These are phyloP conservation scores for Coptodon rendalli DNA, from an alignment of 2,113 vertebrate genomes.

Conservation along the genomic window DNA sequence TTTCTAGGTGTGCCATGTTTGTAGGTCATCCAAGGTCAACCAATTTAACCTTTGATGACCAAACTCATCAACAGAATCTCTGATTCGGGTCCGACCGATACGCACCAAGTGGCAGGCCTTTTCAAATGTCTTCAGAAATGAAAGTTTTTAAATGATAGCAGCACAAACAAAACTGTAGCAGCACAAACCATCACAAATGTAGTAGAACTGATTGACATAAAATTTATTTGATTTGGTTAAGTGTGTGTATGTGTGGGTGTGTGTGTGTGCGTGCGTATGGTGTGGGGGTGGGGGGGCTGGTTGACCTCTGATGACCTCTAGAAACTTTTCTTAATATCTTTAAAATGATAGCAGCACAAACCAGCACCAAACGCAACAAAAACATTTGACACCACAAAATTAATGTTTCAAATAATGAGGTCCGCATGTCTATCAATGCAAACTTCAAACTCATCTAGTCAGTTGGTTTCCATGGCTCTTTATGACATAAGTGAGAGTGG, in stretches of 20 bases:
- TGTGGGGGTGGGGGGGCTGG: neutral
- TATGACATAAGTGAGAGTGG: neutral
- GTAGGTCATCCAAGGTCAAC: neutral
- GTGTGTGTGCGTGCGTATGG: no score
- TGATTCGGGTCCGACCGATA: neutral
- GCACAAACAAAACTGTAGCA: neutral
- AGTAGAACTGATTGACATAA: neutral
- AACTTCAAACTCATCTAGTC: neutral
- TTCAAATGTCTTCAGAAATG: neutral
- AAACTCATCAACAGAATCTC: neutral
- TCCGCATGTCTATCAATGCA: neutral
- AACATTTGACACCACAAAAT: neutral
- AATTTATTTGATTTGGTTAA: neutral
- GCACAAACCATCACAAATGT: neutral
- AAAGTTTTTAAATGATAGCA: neutral
- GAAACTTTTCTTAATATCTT: neutral
- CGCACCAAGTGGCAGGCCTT: neutral
- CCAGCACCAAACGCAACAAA: neutral
- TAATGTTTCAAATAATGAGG: neutral
- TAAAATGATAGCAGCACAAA: neutral
- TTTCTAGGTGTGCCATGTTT: neutral
- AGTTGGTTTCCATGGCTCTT: neutral
- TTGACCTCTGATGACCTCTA: neutral
- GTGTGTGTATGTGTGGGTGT: neutral
- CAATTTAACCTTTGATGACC: neutral